Evolutionary conservation across 1,140 invertebrate species (phyloP).

Genomic region (Bombus sylvicola): DNA sequence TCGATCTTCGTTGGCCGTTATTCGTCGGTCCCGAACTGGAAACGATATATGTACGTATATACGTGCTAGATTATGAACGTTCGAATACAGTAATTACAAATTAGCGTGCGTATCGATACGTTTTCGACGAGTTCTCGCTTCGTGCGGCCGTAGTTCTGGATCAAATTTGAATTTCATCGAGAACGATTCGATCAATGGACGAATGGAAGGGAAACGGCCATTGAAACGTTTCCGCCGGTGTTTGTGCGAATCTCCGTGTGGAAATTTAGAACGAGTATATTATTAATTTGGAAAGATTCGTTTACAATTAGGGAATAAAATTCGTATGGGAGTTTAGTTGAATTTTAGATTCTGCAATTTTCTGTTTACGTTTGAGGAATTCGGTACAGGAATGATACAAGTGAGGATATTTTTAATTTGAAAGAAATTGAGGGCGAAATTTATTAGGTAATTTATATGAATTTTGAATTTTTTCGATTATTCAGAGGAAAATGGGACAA

Average conservation of each 20-base stretch:
- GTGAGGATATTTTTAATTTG: background rate
- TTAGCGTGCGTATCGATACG: slow-evolving; percentile 5
- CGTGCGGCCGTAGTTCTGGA: background rate
- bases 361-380: background rate
- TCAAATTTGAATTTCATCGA: background rate
- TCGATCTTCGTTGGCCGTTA: background rate
- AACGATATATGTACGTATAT: background rate
- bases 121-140: background rate
- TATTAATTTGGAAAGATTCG: too few species aligned
- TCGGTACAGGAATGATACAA: background rate
- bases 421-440: background rate
- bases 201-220: background rate
- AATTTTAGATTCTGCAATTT: too few species aligned
- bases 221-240: background rate
- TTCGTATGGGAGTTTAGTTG: too few species aligned
- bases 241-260: too few species aligned
- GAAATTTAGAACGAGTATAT: background rate
- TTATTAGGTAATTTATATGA: background rate
- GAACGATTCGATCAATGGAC: background rate
- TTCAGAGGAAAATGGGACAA: background rate
- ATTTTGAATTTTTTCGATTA: background rate
- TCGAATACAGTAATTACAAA: slow-evolving; percentile 21
- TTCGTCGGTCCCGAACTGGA: background rate
- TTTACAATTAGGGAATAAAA: too few species aligned
- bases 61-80: background rate